phyloP scores from a whole-genome alignment of 1,140 invertebrate species.

The Conus betulinus region DNA sequence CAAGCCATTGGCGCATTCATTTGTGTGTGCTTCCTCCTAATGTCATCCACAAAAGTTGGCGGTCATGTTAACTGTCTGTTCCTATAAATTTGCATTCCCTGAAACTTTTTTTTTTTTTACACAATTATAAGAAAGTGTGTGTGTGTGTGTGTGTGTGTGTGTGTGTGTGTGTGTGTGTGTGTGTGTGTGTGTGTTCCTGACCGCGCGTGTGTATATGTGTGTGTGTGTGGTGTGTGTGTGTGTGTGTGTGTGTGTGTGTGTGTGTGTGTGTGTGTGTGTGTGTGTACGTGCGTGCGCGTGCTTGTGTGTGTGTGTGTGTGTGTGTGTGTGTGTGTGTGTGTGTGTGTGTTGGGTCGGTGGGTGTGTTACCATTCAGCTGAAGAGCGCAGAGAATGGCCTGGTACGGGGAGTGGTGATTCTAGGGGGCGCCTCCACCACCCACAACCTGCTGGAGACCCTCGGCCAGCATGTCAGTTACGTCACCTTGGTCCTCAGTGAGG shows the following conservation, averaged over 20 bases:
- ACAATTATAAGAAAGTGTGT: too few species aligned
- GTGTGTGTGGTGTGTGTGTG: background rate
- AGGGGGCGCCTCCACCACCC: background rate
- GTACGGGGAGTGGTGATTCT: background rate
- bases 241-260: slow-evolving; percentile 8
- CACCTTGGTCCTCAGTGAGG: slow-evolving; percentile 12
- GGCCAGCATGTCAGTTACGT: background rate
- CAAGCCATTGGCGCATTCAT: too few species aligned
- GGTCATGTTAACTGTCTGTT: too few species aligned
- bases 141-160: slow-evolving; percentile 5
- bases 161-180: background rate
- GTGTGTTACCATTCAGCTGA: background rate
- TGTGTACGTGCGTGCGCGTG: background rate
- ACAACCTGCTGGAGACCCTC: background rate
- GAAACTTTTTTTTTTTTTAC: too few species aligned
- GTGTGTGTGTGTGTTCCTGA: slow-evolving; percentile 1
- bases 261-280: background rate
- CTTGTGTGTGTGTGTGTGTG: background rate
- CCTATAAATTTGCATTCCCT: too few species aligned
- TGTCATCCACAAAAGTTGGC: too few species aligned
- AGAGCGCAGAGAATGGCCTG: background rate
- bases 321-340: background rate
- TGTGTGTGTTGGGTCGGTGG: background rate
- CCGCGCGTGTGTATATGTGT: background rate
- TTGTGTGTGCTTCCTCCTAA: too few species aligned